phyloP scores from a whole-genome alignment of 2,888 invertebrate species.

The Mantis religiosa region DNA sequence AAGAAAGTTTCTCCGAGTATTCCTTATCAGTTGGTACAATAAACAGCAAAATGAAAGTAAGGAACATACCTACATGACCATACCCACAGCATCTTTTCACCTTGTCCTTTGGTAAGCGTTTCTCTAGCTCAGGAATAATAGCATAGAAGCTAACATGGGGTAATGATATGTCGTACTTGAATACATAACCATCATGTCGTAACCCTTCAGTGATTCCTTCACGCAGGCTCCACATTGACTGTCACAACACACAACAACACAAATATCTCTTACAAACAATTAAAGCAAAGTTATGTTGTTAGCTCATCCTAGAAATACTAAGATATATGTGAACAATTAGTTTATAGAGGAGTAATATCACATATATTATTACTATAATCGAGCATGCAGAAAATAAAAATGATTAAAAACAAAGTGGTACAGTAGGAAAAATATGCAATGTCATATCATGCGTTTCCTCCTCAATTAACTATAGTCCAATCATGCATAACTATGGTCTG shows the following conservation, averaged over 20 bases:
- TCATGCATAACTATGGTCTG: too few relatives aligned
- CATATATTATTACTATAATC: too few relatives aligned
- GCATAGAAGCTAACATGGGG: constrained; percentile 81
- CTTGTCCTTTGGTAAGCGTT: constrained; percentile 57
- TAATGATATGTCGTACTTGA: constrained; percentile 93
- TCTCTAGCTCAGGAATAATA: constrained; percentile 67
- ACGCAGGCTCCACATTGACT: constrained; percentile 80
- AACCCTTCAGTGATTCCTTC: constrained; percentile 80
- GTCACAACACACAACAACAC: constrained; percentile 33
- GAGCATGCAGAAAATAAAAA: too few relatives aligned
- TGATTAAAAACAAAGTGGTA: too few relatives aligned
- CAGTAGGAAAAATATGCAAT: too few relatives aligned
- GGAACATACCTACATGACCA: constrained; percentile 81
- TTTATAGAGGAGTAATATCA: too few relatives aligned
- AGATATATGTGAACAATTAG: too few relatives aligned
- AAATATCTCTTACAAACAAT: neutral
- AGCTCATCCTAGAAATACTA: neutral
- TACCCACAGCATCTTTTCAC: constrained; percentile 74
- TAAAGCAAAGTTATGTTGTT: neutral
- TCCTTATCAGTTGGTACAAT: too few relatives aligned
- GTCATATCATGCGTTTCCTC: too few relatives aligned
- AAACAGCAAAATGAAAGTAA: too few relatives aligned
- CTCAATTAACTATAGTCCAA: too few relatives aligned
- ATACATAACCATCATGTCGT: constrained; percentile 78
- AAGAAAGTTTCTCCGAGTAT: too few relatives aligned